Evolutionary conservation across 2,113 vertebrate genomes (phyloP), one percentile per base, ranked within the genome.

Genomic region (Paratilapia polleni): DNA sequence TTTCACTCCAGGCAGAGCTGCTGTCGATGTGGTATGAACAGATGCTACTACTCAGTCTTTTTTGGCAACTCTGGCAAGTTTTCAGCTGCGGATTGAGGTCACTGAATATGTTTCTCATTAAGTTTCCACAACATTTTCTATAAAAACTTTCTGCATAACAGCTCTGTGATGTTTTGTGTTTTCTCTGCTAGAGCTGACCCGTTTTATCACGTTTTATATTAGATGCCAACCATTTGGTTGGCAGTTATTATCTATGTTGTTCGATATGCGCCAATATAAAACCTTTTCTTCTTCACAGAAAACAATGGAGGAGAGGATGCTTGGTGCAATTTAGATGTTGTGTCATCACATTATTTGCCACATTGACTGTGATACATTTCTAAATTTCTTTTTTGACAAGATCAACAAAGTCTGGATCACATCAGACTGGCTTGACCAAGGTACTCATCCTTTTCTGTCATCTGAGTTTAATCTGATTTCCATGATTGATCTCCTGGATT

Each of bases 61-160:
- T 62, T 61, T 34, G 11, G 19, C 15, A 56, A 52, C 4, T 28
- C 6, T 26, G 31, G 60, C 60, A 57, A 28, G 22, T 81, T 78
- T 84, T 58, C 59, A 70, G 20, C 13, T 64, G 47, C 78, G 77
- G 49, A 80, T 74, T 64, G 74, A 76, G 63, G 77, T 86, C 63
- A 81, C 22, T 60, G 66, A 43, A 8, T 80, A 20, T 78, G 62
- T 76, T 54, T 24, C 56, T 76, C n/a, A n/a, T 82, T 31, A 82
- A 15, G 38, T 80, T 85, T 77, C 17, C 62, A 77, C 43, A 52
- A 13, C 28, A 31, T 52, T 73, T n/a, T 52, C 17, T 73, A 19
- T 52, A 73, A 73, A 31, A 52, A 52, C 43, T 52, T 73, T 73
- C 26, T 31, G 43, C 20, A 52, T 52, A 52, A 52, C 43, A 73